Evolutionary conservation across 2,797 vertebrate species (phyloP), one percentile per base, ranked within the genome.

Genomic region (Melanogrammus aeglefinus): DNA sequence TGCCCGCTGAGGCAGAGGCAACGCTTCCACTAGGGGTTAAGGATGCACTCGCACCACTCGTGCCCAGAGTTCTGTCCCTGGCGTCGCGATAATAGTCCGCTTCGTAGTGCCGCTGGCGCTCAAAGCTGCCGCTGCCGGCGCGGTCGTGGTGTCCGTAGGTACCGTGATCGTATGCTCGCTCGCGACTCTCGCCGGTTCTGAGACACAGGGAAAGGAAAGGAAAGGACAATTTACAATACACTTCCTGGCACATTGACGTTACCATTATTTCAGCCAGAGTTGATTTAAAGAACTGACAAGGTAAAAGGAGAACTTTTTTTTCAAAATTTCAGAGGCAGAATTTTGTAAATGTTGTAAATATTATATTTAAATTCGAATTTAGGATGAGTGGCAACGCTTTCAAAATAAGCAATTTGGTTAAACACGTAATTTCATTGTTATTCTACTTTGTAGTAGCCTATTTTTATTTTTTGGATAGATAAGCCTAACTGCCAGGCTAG

Each of bases 91-190:
- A 99, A 93, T 98, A 99, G 94, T 99, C 98, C 84, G 97, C 94
- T 90, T 99, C 98, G 77, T 99, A 99, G 94, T 99, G 98, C 88
- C 97, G 95, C 47, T 97, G 97, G 75, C 97, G 96, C 91, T 99
- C 97, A 86, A 99, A 99, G 88, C 95, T 93, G 91, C 92, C 83
- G 93, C 93, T 83, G 93, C 91, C 91, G 70, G 93, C 95, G 88
- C 98, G 96, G 91, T 99, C 98, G 82, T 99, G 98, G 95, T 99
- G 98, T 96, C 97, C 98, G 91, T 99, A 99, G 95, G 97, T 95
- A 96, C 95, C 96, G 94, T 99, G 97, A 94, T 99, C 98, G 87
- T 99, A 99, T 83, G 95, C 92, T 93, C 98, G 96, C 91, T 99
- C 98, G 93, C 97, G 97, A 93, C 95, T 96, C 85, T 99, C 98